Percentiles rank a stretch among this genome's conserved stretches.
These are phyloP conservation scores for Forbesichthys papilliferus DNA, from an alignment of 2,113 vertebrate species.

Conservation along the genomic window DNA sequence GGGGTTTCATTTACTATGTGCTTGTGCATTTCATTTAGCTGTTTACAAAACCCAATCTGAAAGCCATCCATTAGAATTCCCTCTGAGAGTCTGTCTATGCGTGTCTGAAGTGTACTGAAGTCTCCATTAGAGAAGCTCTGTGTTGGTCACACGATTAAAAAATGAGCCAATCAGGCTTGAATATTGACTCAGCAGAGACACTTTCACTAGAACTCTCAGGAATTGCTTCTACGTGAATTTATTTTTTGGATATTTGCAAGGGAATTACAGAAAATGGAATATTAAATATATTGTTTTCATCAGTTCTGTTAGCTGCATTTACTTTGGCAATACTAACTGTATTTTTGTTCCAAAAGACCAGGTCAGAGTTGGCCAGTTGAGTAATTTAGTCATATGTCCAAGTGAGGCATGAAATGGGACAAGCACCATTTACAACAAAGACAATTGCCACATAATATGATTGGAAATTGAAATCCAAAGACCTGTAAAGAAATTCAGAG, in stretches of 20 bases:
- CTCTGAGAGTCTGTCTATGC: no score
- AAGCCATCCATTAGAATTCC: no score
- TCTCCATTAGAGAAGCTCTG: not conserved
- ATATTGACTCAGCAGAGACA: conserved; percentile 22
- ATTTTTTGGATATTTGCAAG: conserved; percentile 1
- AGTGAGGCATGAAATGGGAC: conserved; percentile 24
- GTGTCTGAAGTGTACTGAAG: no score
- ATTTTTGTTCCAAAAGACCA: not conserved
- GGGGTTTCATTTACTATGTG: no score
- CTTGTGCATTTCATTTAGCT: no score
- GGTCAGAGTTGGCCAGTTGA: conserved; percentile 12
- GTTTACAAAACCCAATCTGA: no score
- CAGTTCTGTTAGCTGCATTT: not conserved
- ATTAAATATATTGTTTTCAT: not conserved
- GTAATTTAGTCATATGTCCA: conserved; percentile 31
- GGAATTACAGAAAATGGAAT: no score
- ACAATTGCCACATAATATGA: conserved; percentile 36
- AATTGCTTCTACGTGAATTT: not conserved
- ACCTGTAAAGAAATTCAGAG: conserved; percentile 36
- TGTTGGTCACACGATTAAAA: conserved; percentile 11
- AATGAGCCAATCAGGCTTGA: conserved; percentile 9
- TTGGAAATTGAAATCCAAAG: not conserved
- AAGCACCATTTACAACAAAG: conserved; percentile 30
- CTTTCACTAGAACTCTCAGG: not conserved
- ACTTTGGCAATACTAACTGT: not conserved